Conservation (phyloP, 2,113 vertebrate species). For the Hoplias malabaricus region DNA sequence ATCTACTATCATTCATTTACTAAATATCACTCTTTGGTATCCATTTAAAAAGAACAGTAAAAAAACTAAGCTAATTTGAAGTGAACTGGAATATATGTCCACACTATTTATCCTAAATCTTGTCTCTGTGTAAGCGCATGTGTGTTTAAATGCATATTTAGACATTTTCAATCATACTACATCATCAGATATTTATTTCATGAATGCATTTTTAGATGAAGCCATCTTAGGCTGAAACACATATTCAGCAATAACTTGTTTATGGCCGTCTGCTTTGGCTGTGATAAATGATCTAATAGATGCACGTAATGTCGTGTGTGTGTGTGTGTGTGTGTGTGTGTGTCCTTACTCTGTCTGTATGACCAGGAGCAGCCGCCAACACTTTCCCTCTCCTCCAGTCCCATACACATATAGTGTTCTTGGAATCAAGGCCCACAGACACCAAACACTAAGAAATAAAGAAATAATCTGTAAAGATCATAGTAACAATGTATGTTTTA, state of each 20-base stretch:
- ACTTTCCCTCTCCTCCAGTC: conserved; percentile 96
- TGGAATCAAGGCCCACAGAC: conserved; percentile 96
- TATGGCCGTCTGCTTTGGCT: conserved; percentile 17
- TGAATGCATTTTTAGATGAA: conserved; percentile 18
- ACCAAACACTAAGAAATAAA: conserved; percentile 86
- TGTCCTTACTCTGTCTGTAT: conserved; percentile 90
- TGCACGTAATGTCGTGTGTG: conserved; percentile 16
- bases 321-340: conserved; percentile 25
- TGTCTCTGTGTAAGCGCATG: not conserved
- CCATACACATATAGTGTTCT: conserved; percentile 98
- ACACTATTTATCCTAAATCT: not conserved
- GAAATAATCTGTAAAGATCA: conserved; percentile 34
- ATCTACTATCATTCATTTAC: not conserved
- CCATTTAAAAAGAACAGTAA: not conserved
- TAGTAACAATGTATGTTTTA: not conserved
- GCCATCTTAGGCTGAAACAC: conserved; percentile 19
- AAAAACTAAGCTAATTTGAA: not conserved
- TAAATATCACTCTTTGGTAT: not conserved
- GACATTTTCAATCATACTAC: conserved; percentile 2
- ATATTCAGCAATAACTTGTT: conserved; percentile 35
- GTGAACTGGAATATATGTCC: not conserved
- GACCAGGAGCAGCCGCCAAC: conserved; percentile 92
- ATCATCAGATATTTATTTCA: conserved; percentile 17
- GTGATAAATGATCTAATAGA: not conserved
- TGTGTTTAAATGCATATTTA: no score